phyloP scores from a whole-genome alignment of 2,113 vertebrate genomes.

The Eretmochelys imbricata region DNA sequence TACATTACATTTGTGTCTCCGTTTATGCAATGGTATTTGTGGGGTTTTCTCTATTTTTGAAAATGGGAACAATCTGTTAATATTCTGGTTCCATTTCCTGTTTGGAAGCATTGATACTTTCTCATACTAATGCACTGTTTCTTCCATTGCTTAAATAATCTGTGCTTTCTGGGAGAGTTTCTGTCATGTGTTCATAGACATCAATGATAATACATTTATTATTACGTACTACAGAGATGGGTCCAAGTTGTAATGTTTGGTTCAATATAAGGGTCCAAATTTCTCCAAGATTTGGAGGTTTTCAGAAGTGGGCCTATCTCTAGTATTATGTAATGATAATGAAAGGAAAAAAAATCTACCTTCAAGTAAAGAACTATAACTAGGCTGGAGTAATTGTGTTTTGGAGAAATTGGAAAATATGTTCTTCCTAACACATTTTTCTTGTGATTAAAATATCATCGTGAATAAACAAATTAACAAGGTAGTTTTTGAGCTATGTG shows the following conservation, averaged over 20 bases:
- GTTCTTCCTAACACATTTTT: neutral
- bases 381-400: neutral
- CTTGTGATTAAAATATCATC: constrained; percentile 55
- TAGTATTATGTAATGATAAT: neutral
- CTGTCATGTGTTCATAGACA: neutral
- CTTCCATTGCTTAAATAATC: neutral
- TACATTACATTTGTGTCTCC: neutral
- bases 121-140: neutral
- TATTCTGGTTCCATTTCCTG: neutral
- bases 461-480: constrained; percentile 55
- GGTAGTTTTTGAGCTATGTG: neutral
- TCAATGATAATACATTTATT: neutral
- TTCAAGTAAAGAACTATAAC: constrained; percentile 19
- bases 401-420: constrained; percentile 31
- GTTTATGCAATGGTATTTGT: neutral
- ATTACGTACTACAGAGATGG: neutral
- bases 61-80: neutral
- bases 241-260: neutral
- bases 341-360: neutral
- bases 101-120: neutral
- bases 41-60: neutral
- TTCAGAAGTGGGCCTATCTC: neutral
- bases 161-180: neutral
- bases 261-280: neutral
- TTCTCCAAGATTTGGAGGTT: neutral